Evolutionary conservation across 2,888 invertebrate species (phyloP), one percentile per base, ranked within the genome.

Genomic region (Stramonita haemastoma): DNA sequence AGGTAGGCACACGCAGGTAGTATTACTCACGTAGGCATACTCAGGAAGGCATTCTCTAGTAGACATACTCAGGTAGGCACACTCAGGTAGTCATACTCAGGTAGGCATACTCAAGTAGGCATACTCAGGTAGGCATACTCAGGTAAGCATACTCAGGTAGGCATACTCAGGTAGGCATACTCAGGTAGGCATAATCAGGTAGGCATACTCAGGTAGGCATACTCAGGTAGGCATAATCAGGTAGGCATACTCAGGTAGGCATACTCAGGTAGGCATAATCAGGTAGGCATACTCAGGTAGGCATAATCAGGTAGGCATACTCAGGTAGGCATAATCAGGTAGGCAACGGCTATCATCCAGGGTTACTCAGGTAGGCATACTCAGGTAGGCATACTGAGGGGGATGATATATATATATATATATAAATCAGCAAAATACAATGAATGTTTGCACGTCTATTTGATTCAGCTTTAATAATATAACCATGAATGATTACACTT

Each of bases 311-410:
- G n/a, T n/a, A 29, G 17, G 17, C 32, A 5, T 81, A 56, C 22
- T 32, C 83, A 22, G 81, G 60, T 66, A 88, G 77, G 32, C 13
- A 17, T n/a, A n/a, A n/a, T n/a, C n/a, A n/a, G n/a, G n/a, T n/a
- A n/a, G n/a, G n/a, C n/a, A n/a, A n/a, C n/a, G n/a, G 90, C 92
- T 1, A 91, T 93, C 66, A 32, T 79, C 5, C 19, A 29, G 17
- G 17, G 57, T 4, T 81, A 56, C 22, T 32, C 83, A 22, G 81
- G 60, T 66, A 88, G 77, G 32, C 13, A 17, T n/a, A n/a, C n/a
- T n/a, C n/a, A n/a, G n/a, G n/a, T n/a, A n/a, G n/a, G n/a, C n/a
- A n/a, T n/a, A n/a, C n/a, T n/a, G n/a, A n/a, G n/a, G n/a, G n/a
- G n/a, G n/a, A n/a, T n/a, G n/a, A 46, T 46, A 46, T 46, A 46